Evolutionary conservation across 2,113 vertebrate genomes (phyloP), one percentile per base, ranked within the genome.

Genomic region (Spea multiplicata): DNA sequence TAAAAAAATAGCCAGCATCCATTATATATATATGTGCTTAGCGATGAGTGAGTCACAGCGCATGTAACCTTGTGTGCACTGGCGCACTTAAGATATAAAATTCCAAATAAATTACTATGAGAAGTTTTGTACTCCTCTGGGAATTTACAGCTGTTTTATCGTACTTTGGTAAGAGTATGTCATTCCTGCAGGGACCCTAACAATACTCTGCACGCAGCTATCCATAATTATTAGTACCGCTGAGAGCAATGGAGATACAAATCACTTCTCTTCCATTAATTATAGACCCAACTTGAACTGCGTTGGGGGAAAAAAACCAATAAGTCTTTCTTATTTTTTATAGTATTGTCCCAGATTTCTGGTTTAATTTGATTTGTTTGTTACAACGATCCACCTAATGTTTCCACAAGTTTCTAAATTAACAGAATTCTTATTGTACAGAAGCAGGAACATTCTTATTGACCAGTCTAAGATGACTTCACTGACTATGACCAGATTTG

Each of bases 101-200:
- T 72, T 71, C 48, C 59, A 78, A 72, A 78, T 78, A 57, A 78
- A 78, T 72, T 65, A 72, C 49, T 72, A 12, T 72, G 61, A 66
- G 76, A 72, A 72, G 68, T 78, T 78, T 78, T 62, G 55, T 78
- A 50, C 30, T 70, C 69, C 71, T 12, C 13, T 10, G 76, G 69
- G 76, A 78, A 78, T 78, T 78, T 78, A 72, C 69, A 72, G 69
- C 76, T 72, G 69, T 65, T 78, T 72, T 72, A 78, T 71, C 49
- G 2, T 64, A 52, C 76, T 78, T 78, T 78, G 76, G 76, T 72
- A 72, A 72, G 61, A 65, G 8, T 65, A 78, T 78, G 76, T 78
- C 69, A 71, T 78, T 66, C 50, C 76, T 50, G 10, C 44, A 55
- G 76, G 72, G 76, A 78, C 59, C 47, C 55, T 44, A 46, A 78